Evolutionary conservation across 2,797 vertebrate species (phyloP).

Genomic region (Myiothlypis coronata): DNA sequence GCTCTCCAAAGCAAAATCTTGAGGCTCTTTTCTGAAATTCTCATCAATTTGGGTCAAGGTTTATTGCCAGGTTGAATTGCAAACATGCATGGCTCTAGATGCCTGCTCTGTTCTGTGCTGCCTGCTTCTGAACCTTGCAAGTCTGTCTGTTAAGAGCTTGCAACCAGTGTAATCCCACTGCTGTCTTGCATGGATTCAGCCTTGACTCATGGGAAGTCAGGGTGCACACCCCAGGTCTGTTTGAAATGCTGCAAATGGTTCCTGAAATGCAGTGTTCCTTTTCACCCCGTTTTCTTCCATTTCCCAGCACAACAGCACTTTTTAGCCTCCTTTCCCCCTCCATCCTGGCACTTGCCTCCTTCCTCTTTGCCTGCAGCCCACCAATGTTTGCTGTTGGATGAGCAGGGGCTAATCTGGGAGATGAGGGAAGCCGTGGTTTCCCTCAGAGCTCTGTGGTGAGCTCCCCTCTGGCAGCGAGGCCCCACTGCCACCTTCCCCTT

Average conservation of each 20-base stretch:
- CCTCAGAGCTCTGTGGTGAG: rapidly evolving
- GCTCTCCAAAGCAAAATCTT: neutral
- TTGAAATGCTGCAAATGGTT: neutral
- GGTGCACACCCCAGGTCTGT: neutral
- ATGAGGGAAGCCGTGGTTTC: neutral
- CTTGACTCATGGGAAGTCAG: neutral
- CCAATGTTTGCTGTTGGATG: neutral
- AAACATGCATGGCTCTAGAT: neutral
- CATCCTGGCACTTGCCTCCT: neutral
- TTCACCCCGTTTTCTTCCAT: neutral
- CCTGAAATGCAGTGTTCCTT: neutral
- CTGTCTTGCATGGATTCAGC: neutral
- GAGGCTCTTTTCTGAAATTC: neutral
- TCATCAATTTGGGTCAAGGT: neutral
- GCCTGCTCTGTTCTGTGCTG: neutral
- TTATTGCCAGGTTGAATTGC: neutral
- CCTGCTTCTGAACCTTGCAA: neutral
- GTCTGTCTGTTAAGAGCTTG: neutral
- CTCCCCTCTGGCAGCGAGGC: neutral
- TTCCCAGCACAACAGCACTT: neutral
- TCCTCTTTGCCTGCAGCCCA: slow-evolving; percentile 13
- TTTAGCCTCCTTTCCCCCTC: neutral
- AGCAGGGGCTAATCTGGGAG: neutral
- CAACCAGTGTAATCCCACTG: neutral
- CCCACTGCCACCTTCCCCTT: neutral